Conservation (phyloP, 1,140 invertebrate genomes). For the Orchestia grillus region DNA sequence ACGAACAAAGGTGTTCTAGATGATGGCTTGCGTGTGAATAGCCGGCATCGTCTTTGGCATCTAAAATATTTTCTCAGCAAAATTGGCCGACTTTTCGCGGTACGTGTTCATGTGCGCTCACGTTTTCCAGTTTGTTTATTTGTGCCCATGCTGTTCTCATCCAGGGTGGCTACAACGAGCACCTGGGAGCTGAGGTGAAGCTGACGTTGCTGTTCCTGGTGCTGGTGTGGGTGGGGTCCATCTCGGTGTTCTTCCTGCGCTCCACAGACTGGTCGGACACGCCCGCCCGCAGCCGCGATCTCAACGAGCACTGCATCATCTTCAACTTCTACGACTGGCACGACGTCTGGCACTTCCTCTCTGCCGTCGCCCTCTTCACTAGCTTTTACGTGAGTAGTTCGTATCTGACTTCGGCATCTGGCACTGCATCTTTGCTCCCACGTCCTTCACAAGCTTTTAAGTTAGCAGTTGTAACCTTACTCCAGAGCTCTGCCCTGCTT, state of each 20-base stretch:
- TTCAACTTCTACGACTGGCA: conserved; percentile 88
- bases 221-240: conserved; percentile 78
- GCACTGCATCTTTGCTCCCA: neutral
- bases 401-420: conserved; percentile 15
- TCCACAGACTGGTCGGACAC: conserved; percentile 87
- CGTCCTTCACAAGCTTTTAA: neutral
- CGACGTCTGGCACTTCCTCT: conserved; percentile 92
- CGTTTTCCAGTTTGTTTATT: conserved; percentile 58
- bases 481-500: too few relatives aligned
- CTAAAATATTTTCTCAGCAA: too few relatives aligned
- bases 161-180: conserved; percentile 80
- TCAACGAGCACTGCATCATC: conserved; percentile 82
- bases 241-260: conserved; percentile 83
- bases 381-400: conserved; percentile 81
- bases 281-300: conserved; percentile 83
- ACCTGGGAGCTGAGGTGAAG: conserved; percentile 59
- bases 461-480: too few relatives aligned
- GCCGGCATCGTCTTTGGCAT: too few relatives aligned
- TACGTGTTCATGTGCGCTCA: too few relatives aligned
- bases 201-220: conserved; percentile 75
- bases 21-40: too few relatives aligned
- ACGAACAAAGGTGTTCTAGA: too few relatives aligned
- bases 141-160: conserved; percentile 69
- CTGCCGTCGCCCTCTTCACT: conserved; percentile 87
- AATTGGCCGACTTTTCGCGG: too few relatives aligned